Evolutionary conservation across 2,888 invertebrate genomes (phyloP).

Genomic region (Drosophila emarginata): DNA sequence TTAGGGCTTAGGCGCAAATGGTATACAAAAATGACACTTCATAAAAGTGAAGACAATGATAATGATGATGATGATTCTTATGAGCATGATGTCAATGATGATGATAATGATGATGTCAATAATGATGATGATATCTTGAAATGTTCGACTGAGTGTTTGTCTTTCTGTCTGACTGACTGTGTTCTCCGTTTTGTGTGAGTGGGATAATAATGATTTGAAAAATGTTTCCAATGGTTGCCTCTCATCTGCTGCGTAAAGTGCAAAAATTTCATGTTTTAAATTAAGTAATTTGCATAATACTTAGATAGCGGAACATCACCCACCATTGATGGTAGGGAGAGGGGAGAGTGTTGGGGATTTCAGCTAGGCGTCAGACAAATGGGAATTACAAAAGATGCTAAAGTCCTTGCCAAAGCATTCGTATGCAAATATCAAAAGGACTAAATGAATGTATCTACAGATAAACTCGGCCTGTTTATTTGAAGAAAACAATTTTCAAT

Average conservation of each 20-base stretch:
- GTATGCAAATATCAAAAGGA: constrained; percentile 54
- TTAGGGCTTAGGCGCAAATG: constrained; percentile 61
- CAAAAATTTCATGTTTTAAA: constrained; percentile 70
- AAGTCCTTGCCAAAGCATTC: constrained; percentile 35
- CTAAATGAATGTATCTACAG: constrained; percentile 53
- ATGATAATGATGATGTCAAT: constrained; percentile 34
- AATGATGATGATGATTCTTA: constrained; percentile 59
- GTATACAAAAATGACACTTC: constrained; percentile 72
- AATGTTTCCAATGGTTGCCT: constrained; percentile 49
- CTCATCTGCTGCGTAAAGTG: constrained; percentile 39
- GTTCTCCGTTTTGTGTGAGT: constrained; percentile 32
- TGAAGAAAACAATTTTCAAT: not conserved
- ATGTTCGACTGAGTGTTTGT: constrained; percentile 15
- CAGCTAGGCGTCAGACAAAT: constrained; percentile 41
- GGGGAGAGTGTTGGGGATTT: not conserved
- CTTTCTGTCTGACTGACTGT: not conserved
- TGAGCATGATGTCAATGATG: constrained; percentile 34
- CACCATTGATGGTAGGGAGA: not conserved
- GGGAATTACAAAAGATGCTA: constrained; percentile 12
- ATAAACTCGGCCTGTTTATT: constrained; percentile 21
- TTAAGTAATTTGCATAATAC: constrained; percentile 70
- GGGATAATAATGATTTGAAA: constrained; percentile 69
- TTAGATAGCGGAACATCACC: constrained; percentile 13
- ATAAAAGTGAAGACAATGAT: constrained; percentile 71
- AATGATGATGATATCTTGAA: constrained; percentile 32